These are phyloP conservation scores for Drosophila leontia DNA, from an alignment of 1,140 invertebrate genomes.

Conservation along the genomic window DNA sequence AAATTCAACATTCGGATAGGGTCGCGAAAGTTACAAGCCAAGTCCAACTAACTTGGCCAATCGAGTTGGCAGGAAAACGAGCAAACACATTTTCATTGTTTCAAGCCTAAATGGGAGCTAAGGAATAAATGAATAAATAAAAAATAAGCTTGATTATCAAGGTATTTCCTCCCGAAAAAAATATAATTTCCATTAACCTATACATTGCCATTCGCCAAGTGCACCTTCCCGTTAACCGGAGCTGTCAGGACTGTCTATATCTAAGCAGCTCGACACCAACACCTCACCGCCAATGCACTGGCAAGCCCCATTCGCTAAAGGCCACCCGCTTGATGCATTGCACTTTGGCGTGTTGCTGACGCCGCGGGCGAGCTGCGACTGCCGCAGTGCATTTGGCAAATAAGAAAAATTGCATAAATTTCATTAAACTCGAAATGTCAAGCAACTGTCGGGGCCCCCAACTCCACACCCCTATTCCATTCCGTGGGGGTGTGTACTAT, in stretches of 20 bases:
- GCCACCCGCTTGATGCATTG: conserved; percentile 75
- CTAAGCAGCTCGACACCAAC: conserved; percentile 41
- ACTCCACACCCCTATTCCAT: background rate
- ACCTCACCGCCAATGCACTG: background rate
- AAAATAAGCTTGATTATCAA: background rate
- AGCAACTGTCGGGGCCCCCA: conserved; percentile 65
- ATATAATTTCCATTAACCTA: conserved; percentile 1
- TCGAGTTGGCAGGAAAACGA: conserved; percentile 1
- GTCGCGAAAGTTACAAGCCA: conserved; percentile 7
- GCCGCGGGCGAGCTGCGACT: conserved; percentile 52
- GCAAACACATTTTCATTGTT: conserved; percentile 32
- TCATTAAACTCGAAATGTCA: conserved; percentile 83
- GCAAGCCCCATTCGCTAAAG: conserved; percentile 1
- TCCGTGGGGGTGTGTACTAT: conserved; percentile 27
- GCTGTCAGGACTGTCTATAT: conserved; percentile 66
- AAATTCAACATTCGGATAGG: conserved; percentile 1
- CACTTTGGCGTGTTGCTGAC: conserved; percentile 72
- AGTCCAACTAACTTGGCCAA: conserved; percentile 19
- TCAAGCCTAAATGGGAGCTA: conserved; percentile 44
- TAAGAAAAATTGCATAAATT: conserved; percentile 84
- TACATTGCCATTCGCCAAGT: background rate
- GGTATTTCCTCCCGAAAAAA: background rate
- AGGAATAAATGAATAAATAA: too few species aligned
- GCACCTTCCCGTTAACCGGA: background rate
- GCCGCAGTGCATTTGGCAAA: conserved; percentile 81